These are phyloP conservation scores for Nyctibius grandis DNA, from an alignment of 2,797 vertebrate species.

Conservation along the genomic window DNA sequence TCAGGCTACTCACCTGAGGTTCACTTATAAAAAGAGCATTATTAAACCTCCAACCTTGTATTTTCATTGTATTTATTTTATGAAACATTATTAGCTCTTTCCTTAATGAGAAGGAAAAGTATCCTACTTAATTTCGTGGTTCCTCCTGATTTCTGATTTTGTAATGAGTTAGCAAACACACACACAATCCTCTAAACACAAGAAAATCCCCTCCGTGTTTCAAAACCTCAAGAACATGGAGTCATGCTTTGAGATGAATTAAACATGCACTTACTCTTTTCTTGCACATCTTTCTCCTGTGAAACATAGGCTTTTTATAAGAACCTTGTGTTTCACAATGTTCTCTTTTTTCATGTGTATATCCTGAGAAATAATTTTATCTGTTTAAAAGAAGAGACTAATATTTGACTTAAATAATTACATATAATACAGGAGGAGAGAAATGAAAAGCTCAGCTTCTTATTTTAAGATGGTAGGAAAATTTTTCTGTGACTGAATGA, in stretches of 20 bases:
- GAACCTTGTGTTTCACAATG: not conserved
- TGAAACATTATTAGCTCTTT: not conserved
- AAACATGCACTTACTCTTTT: not conserved
- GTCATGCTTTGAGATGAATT: not conserved
- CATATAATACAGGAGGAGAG: not conserved
- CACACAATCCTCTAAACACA: not conserved
- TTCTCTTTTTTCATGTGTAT: not conserved
- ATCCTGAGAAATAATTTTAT: not conserved
- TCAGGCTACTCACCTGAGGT: not conserved
- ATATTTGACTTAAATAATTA: not conserved
- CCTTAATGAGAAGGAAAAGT: not conserved
- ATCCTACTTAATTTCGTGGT: not conserved
- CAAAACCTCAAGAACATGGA: not conserved
- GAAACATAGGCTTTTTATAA: not conserved
- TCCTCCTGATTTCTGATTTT: not conserved
- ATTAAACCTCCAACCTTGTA: not conserved
- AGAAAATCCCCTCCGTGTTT: not conserved
- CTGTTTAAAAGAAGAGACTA: not conserved
- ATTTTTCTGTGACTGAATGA: not conserved
- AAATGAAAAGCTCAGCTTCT: not conserved
- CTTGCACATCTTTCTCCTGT: not conserved
- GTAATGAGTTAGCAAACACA: not conserved
- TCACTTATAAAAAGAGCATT: not conserved
- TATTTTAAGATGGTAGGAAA: not conserved
- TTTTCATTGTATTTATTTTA: constrained; percentile 29